Percentiles rank a stretch among this genome's conserved stretches.
Evolutionary conservation across 1,140 invertebrate species (phyloP).

Genomic region (Pogonognathellus flavescens): DNA sequence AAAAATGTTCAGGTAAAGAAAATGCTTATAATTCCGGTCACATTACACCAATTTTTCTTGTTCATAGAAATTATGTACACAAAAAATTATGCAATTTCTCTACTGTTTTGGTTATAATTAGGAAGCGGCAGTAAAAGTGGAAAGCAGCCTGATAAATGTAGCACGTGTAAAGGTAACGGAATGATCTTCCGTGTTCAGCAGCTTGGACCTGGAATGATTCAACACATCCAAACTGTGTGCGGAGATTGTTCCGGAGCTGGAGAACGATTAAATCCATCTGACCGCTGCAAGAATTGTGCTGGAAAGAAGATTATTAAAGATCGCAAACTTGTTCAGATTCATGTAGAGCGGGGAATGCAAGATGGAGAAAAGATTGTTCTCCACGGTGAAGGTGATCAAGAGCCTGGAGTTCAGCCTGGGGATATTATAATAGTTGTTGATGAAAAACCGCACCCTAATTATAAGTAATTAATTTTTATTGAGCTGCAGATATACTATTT

Average conservation of each 20-base stretch:
- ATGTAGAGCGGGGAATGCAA: conserved; percentile 97
- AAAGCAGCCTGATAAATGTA: conserved; percentile 85
- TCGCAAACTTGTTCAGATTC: conserved; percentile 96
- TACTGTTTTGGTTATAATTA: conserved; percentile 61
- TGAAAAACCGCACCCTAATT: conserved; percentile 91
- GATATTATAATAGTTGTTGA: conserved; percentile 98
- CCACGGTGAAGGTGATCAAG: conserved; percentile 96
- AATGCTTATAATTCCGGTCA: too few species aligned
- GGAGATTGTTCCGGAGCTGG: conserved; percentile 89
- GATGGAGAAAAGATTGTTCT: conserved; percentile 98
- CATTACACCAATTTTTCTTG: too few species aligned
- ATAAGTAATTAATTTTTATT: too few species aligned
- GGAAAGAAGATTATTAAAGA: conserved; percentile 92
- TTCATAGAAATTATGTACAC: too few species aligned
- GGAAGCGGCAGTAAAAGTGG: conserved; percentile 93
- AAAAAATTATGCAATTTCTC: not conserved
- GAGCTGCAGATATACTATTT: too few species aligned
- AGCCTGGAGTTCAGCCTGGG: conserved; percentile 92
- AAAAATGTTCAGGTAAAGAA: conserved; percentile 89
- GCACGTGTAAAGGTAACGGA: conserved; percentile 90
- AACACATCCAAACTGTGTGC: conserved; percentile 94
- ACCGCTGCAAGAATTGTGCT: conserved; percentile 92
- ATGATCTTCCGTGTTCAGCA: conserved; percentile 92
- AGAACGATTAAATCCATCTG: conserved; percentile 81
- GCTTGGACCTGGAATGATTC: conserved; percentile 94